Percentiles rank a stretch among this genome's conserved stretches.
Evolutionary conservation across 2,797 vertebrate genomes (phyloP).

Genomic region (Sitta carolinensis): DNA sequence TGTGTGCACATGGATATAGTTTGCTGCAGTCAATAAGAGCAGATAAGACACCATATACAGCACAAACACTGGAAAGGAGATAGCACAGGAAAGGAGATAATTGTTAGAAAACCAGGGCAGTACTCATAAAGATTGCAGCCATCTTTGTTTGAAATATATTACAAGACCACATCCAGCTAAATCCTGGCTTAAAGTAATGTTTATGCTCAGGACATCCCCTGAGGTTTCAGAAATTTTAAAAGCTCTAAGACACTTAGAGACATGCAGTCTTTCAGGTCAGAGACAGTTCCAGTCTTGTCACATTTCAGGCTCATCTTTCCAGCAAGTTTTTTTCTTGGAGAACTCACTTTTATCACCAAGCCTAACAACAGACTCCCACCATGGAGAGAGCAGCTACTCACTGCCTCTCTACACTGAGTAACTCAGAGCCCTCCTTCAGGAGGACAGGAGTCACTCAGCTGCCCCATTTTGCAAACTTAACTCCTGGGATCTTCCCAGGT

Average conservation of each 20-base stretch:
- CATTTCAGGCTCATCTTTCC: not conserved
- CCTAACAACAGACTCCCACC: not conserved
- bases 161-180: not conserved
- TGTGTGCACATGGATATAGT: not conserved
- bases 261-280: not conserved
- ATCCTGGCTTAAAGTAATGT: not conserved
- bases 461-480: not conserved
- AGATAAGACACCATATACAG: not conserved
- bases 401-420: not conserved
- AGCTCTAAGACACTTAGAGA: not conserved
- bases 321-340: not conserved
- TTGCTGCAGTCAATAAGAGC: not conserved
- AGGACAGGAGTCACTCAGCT: not conserved
- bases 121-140: not conserved
- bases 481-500: not conserved
- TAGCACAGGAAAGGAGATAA: not conserved
- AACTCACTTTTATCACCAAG: not conserved
- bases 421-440: not conserved
- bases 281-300: not conserved
- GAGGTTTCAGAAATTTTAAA: not conserved
- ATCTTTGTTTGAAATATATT: not conserved
- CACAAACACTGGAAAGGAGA: not conserved
- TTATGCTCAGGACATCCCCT: not conserved
- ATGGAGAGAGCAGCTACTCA: not conserved
- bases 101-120: not conserved